Base-by-base conservation (phyloP, 2,888 invertebrate species). In the Pharmacophagus antenor region DNA sequence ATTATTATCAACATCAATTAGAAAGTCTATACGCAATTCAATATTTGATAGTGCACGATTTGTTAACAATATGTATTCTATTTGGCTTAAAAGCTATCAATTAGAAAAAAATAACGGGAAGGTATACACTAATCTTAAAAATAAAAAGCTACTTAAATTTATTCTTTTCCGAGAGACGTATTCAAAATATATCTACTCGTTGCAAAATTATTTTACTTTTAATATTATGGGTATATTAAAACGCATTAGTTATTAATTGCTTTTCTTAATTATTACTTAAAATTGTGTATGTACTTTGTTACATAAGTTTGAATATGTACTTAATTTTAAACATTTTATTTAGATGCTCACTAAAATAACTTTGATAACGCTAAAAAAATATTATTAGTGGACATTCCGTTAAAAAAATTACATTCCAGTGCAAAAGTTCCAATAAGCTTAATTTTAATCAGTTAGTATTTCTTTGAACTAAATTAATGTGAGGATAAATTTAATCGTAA, bases 371-470 rank as follows among this genome's bases (percentile, higher is more conserved):
- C n/a, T n/a, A 15, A 37, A 15, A n/a, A n/a, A 37, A n/a, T 37
- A 37, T n/a, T 37, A n/a, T n/a, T 8, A 37, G 4, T 37, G n/a
- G 3, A 37, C 37, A 37, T 37, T 37, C 37, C 37, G n/a, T 5
- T 37, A 37, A 37, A n/a, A n/a, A n/a, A n/a, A n/a, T n/a, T n/a
- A 37, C 37, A 37, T 37, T 37, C 37, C 37, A 37, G 37, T 37
- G 37, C n/a, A n/a, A 15, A 37, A 37, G 37, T 37, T 31, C 15
- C 15, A 27, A 37, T n/a, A n/a, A n/a, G n/a, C n/a, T n/a, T n/a
- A n/a, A n/a, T n/a, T n/a, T n/a, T n/a, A 37, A 37, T 4, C 15
- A 37, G 15, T n/a, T n/a, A 37, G 4, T 3, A 37, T n/a, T 37
- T 31, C 31, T 31, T 37, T n/a, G n/a, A 15, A 37, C 6, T 37